phyloP scores from a whole-genome alignment of 2,888 invertebrate species.

The Cheilosia soror region DNA sequence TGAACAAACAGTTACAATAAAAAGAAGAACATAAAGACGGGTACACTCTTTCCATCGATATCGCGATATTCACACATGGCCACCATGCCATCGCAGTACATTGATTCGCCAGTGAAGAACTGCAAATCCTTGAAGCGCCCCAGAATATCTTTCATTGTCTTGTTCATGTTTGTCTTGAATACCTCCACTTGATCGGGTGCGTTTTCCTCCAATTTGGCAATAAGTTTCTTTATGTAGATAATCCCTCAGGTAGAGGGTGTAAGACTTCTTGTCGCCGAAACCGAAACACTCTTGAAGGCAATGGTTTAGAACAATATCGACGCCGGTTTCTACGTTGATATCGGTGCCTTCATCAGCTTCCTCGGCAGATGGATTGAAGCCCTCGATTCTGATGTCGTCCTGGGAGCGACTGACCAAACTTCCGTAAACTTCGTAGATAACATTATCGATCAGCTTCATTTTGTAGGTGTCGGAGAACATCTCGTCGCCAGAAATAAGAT shows the following conservation, averaged over 20 bases:
- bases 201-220: slow-evolving; percentile 91
- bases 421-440: slow-evolving; percentile 97
- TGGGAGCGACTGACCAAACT: slow-evolving; percentile 90
- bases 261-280: slow-evolving; percentile 95
- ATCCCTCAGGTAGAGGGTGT: slow-evolving; percentile 96
- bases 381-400: slow-evolving; percentile 90
- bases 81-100: slow-evolving; percentile 97
- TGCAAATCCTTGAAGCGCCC: slow-evolving; percentile 96
- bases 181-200: slow-evolving; percentile 93
- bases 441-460: slow-evolving; percentile 95
- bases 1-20: no score
- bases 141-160: slow-evolving; percentile 95
- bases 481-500: slow-evolving; percentile 98
- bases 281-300: slow-evolving; percentile 93
- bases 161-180: slow-evolving; percentile 96
- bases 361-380: slow-evolving; percentile 97
- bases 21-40: slow-evolving; percentile 97
- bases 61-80: slow-evolving; percentile 97
- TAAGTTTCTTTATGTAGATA: slow-evolving; percentile 98
- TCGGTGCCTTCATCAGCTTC: slow-evolving; percentile 93
- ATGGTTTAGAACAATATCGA: slow-evolving; percentile 97
- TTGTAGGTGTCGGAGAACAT: slow-evolving; percentile 99
- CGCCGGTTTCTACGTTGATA: slow-evolving; percentile 89
- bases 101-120: slow-evolving; percentile 96
- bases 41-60: slow-evolving; percentile 91